Evolutionary conservation across 2,113 vertebrate species (phyloP).

Genomic region (Corythaixoides concolor): DNA sequence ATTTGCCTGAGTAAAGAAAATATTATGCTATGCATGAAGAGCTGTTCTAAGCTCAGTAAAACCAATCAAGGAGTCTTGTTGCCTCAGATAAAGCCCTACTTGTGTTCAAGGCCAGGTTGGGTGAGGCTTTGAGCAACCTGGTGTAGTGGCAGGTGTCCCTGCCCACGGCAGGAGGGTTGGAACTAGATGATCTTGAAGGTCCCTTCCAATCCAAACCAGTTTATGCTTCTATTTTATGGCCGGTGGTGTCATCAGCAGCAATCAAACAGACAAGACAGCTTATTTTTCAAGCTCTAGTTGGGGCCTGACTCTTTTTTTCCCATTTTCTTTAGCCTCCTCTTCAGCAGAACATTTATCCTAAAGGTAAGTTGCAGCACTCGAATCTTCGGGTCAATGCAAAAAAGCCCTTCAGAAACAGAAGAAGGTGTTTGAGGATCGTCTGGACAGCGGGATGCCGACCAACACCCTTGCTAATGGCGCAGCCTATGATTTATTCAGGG

Average conservation of each 20-base stretch:
- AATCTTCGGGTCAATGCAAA: not conserved
- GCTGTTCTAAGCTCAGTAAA: not conserved
- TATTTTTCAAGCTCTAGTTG: not conserved
- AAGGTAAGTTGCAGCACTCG: not conserved
- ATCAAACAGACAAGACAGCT: not conserved
- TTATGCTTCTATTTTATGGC: not conserved
- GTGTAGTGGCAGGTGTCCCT: too few species aligned
- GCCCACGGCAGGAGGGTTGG: too few species aligned
- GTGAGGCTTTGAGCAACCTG: too few species aligned
- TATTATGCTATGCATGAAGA: not conserved
- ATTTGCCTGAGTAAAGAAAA: not conserved
- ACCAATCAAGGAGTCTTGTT: not conserved
- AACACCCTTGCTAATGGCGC: not conserved
- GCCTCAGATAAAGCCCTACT: not conserved
- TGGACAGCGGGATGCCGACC: not conserved
- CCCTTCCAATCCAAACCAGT: too few species aligned
- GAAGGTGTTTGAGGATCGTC: not conserved
- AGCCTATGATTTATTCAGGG: not conserved
- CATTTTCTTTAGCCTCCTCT: not conserved
- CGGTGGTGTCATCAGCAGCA: not conserved
- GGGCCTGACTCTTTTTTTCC: not conserved
- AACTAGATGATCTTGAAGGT: too few species aligned
- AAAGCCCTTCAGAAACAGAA: not conserved
- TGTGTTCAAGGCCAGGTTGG: too few species aligned
- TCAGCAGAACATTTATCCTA: not conserved